Conservation (phyloP, 2,888 invertebrate genomes). For the Cryptocheilus praepositus region DNA sequence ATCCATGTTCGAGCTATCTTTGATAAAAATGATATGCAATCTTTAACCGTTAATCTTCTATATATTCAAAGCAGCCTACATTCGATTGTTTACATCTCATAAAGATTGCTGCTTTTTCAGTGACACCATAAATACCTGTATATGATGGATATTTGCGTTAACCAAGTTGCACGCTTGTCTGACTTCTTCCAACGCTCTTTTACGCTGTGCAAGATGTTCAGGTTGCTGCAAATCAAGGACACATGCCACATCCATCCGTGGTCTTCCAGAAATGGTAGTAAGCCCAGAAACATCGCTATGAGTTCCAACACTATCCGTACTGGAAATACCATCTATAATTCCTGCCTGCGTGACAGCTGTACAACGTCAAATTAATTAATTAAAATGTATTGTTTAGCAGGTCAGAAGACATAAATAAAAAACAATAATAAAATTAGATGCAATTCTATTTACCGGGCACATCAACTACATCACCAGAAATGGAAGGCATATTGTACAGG, state of each 20-base stretch:
- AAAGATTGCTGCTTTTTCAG: not conserved
- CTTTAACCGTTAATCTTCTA: not conserved
- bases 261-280: constrained; percentile 76
- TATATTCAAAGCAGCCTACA: not conserved
- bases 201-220: constrained; percentile 84
- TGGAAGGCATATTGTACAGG: constrained; percentile 64
- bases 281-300: constrained; percentile 79
- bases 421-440: not conserved
- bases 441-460: constrained; percentile 56
- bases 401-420: constrained; percentile 6
- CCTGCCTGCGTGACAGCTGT: constrained; percentile 36
- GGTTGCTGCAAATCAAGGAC: constrained; percentile 87
- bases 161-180: constrained; percentile 86
- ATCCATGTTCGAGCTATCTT: not conserved
- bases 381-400: constrained; percentile 3
- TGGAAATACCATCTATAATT: constrained; percentile 65
- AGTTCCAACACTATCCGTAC: constrained; percentile 80
- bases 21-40: not conserved
- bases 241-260: constrained; percentile 92
- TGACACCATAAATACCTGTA: constrained; percentile 80
- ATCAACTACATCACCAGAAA: constrained; percentile 64
- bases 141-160: constrained; percentile 88
- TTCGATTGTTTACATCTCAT: not conserved
- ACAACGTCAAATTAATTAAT: constrained; percentile 12
- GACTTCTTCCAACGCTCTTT: constrained; percentile 90